phyloP scores from a whole-genome alignment of 2,797 vertebrate genomes.

The Centropyge bicolor region DNA sequence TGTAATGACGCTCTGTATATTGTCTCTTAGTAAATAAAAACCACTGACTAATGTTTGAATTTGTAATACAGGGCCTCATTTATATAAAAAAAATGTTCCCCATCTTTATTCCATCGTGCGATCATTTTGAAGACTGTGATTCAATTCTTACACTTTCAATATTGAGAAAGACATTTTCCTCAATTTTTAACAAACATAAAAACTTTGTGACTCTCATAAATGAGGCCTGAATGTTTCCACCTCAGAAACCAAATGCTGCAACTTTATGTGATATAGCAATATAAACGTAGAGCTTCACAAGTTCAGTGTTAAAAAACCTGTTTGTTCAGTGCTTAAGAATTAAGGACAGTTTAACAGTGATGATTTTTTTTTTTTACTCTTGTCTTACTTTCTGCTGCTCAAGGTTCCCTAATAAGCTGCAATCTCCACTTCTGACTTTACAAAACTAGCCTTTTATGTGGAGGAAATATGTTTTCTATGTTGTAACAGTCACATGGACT shows the following conservation, averaged over 20 bases:
- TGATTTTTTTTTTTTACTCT: not conserved
- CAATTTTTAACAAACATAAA: not conserved
- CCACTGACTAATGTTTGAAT: slow-evolving; percentile 65
- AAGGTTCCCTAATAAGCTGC: slow-evolving; percentile 11
- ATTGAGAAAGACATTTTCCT: not conserved
- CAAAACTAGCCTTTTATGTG: slow-evolving; percentile 27
- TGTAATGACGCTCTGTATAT: slow-evolving; percentile 60
- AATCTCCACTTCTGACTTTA: slow-evolving; percentile 13
- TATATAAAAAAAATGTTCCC: not conserved
- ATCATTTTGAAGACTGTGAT: slow-evolving; percentile 14
- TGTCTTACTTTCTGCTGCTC: not conserved
- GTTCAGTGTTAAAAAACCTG: not conserved
- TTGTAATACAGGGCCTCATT: slow-evolving; percentile 59
- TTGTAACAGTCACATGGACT: not conserved
- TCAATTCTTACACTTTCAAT: not conserved
- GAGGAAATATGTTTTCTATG: slow-evolving; percentile 23
- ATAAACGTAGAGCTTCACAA: slow-evolving; percentile 1
- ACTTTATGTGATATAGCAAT: not conserved
- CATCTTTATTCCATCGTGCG: not conserved
- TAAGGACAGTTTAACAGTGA: not conserved
- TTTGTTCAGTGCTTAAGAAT: not conserved
- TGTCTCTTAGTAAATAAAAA: slow-evolving; percentile 68
- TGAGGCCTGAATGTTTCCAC: slow-evolving; percentile 26
- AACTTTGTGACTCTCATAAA: slow-evolving; percentile 1
- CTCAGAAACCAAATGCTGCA: slow-evolving; percentile 43